Percentiles rank a stretch among this genome's conserved stretches.
Conservation (phyloP, 2,113 vertebrate species). For the Egretta garzetta region DNA sequence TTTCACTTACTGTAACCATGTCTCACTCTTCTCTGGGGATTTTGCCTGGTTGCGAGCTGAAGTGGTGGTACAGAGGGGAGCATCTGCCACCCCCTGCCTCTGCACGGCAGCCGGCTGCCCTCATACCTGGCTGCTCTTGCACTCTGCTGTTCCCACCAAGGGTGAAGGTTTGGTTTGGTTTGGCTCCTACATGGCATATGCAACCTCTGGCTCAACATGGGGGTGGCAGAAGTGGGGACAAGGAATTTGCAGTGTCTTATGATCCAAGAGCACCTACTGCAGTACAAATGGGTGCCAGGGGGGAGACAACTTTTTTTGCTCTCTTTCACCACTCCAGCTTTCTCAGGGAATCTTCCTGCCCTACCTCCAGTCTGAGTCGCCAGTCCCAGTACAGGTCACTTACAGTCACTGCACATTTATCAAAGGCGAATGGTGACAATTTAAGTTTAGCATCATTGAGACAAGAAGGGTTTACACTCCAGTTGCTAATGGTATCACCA, state of each 20-base stretch:
- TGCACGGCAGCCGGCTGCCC: not conserved
- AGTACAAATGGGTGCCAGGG: not conserved
- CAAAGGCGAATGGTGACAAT: not conserved
- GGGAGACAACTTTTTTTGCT: not conserved
- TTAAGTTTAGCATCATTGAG: not conserved
- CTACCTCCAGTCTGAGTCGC: not conserved
- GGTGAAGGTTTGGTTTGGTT: not conserved
- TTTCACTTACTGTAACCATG: not conserved
- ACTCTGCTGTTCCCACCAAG: not conserved
- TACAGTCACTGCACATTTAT: not conserved
- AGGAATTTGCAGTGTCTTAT: not conserved
- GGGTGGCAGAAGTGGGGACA: not conserved
- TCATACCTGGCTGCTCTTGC: not conserved
- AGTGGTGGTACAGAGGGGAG: not conserved
- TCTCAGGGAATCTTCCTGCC: not conserved
- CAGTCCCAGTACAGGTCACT: not conserved
- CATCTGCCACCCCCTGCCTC: not conserved
- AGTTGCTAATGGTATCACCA: not conserved
- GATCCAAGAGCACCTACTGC: not conserved
- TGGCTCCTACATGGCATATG: fast-evolving
- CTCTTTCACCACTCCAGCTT: not conserved
- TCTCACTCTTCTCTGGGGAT: not conserved
- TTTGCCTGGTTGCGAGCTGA: not conserved
- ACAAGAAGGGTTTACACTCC: not conserved
- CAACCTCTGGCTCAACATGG: not conserved